Evolutionary conservation across 2,113 vertebrate species (phyloP).

Genomic region (Origma solitaria): DNA sequence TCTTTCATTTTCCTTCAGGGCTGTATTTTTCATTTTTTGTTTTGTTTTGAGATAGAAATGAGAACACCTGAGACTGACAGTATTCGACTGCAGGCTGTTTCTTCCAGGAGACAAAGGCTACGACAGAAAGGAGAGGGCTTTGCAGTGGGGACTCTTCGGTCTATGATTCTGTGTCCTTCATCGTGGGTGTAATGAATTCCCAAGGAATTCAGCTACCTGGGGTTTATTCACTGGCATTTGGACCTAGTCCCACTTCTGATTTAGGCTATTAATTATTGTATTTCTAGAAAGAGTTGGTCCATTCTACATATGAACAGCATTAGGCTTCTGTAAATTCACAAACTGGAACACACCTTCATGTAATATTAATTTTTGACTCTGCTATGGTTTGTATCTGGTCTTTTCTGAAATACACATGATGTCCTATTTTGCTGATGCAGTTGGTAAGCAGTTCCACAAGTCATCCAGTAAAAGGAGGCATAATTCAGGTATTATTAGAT

Average conservation of each 20-base stretch:
- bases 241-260: not conserved
- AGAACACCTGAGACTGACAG: not conserved
- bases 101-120: not conserved
- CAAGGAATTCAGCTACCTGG: not conserved
- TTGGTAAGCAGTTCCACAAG: not conserved
- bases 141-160: accelerated
- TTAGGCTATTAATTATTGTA: not conserved
- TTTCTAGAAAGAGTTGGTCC: not conserved
- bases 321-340: not conserved
- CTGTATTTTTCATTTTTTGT: not conserved
- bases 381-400: not conserved
- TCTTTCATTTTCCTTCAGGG: not conserved
- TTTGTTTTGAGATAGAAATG: not conserved
- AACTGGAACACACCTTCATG: not conserved
- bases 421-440: not conserved
- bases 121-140: not conserved
- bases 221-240: not conserved
- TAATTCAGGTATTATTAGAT: not conserved
- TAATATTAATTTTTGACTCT: not conserved
- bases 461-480: not conserved
- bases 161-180: not conserved
- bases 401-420: not conserved
- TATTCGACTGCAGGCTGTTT: not conserved
- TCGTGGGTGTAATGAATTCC: not conserved
- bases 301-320: not conserved